Conservation (phyloP, 2,888 invertebrate species). For the Coelopa pilipes region DNA sequence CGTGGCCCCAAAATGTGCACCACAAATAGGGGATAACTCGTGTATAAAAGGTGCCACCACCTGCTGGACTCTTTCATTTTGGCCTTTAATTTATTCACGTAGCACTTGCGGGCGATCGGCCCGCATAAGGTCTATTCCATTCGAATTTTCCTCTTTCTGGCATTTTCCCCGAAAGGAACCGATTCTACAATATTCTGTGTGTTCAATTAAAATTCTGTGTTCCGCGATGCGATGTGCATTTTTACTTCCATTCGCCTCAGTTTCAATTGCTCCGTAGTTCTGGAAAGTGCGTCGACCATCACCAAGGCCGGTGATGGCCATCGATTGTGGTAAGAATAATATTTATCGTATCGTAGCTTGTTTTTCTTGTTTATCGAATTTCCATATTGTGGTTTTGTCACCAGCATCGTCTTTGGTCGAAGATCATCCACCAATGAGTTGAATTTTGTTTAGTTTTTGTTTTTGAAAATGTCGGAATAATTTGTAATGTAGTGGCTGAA, state of each 20-base stretch:
- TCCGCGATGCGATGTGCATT: slow-evolving; percentile 24
- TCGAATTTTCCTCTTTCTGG: slow-evolving; percentile 39
- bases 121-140: slow-evolving; percentile 53
- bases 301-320: no score
- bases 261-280: slow-evolving; percentile 23
- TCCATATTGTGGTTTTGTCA: no score
- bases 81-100: slow-evolving; percentile 43
- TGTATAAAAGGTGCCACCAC: slow-evolving; percentile 57
- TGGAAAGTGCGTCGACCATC: neutral
- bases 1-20: no score
- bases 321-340: no score
- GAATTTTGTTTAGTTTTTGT: no score
- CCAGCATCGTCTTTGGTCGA: no score
- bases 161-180: no score
- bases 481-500: no score
- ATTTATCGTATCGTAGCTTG: no score
- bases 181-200: slow-evolving; percentile 14
- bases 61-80: slow-evolving; percentile 58
- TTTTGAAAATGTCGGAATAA: no score
- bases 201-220: slow-evolving; percentile 24
- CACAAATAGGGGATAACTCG: slow-evolving; percentile 38
- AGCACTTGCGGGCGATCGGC: slow-evolving; percentile 33
- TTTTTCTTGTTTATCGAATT: no score
- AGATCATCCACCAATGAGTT: no score
- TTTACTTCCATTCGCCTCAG: slow-evolving; percentile 22